Evolutionary conservation across 2,797 vertebrate species (phyloP).

Genomic region (Xiphophorus birchmanni): DNA sequence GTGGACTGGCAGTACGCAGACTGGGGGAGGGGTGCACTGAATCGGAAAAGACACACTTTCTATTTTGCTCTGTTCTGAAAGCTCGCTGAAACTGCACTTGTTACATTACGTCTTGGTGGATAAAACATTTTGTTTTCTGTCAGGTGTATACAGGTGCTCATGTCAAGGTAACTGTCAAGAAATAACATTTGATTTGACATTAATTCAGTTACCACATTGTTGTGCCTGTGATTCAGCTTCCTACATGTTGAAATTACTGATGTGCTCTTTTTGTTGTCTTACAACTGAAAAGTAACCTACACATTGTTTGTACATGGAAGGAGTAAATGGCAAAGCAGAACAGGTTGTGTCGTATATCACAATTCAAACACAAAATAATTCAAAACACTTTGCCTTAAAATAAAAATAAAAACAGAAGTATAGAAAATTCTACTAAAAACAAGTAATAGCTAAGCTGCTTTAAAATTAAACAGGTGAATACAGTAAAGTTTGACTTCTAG

Average conservation of each 20-base stretch:
- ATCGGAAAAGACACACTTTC: slow-evolving; percentile 37
- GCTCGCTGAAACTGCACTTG: slow-evolving; percentile 40
- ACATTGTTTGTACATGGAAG: background rate
- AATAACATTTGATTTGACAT: slow-evolving; percentile 63
- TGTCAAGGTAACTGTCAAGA: slow-evolving; percentile 49
- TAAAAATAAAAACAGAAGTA: background rate
- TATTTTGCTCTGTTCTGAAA: slow-evolving; percentile 46
- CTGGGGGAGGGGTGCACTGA: slow-evolving; percentile 18
- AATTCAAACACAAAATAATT: background rate
- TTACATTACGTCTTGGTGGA: slow-evolving; percentile 49
- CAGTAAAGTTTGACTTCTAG: background rate
- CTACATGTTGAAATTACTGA: slow-evolving; percentile 31
- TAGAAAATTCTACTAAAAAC: background rate
- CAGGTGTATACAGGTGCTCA: slow-evolving; percentile 49
- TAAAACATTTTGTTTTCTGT: slow-evolving; percentile 59
- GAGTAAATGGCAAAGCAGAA: background rate
- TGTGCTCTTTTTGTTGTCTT: slow-evolving; percentile 17
- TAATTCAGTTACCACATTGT: slow-evolving; percentile 59
- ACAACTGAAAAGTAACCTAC: background rate
- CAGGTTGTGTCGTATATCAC: background rate
- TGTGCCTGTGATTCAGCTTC: slow-evolving; percentile 11
- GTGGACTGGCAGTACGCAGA: slow-evolving; percentile 33
- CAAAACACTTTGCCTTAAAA: background rate
- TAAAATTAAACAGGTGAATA: background rate
- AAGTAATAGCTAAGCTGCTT: background rate